These are phyloP conservation scores for Rhinichthys klamathensis DNA, from an alignment of 2,113 vertebrate genomes.

Conservation along the genomic window DNA sequence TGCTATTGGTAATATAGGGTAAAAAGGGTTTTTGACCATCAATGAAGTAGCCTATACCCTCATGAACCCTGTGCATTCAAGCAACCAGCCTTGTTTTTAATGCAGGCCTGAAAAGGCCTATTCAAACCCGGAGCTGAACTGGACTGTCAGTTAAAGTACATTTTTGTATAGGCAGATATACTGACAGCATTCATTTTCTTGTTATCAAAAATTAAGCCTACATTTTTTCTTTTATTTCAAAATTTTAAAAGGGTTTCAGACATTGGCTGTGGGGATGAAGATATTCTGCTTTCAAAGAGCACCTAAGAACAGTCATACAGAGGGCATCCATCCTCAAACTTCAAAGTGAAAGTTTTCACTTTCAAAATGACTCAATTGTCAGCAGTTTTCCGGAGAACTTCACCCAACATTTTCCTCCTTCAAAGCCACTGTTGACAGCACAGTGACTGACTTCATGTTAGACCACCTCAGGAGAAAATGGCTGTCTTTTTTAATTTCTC, in stretches of 20 bases:
- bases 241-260: neutral
- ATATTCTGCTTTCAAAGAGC: neutral
- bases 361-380: constrained; percentile 9
- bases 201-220: too few species aligned
- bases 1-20: neutral
- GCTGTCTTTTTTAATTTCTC: neutral
- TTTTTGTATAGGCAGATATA: too few species aligned
- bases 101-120: neutral
- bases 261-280: neutral
- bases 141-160: neutral
- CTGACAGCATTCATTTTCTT: neutral
- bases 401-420: neutral
- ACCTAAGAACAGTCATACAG: neutral
- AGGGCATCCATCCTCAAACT: neutral
- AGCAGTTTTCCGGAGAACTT: neutral
- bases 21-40: neutral
- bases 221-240: too few species aligned
- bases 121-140: neutral
- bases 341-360: neutral
- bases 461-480: constrained; percentile 8
- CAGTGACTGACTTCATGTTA: neutral
- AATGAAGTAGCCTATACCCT: neutral
- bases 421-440: constrained; percentile 9
- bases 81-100: neutral
- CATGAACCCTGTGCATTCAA: neutral